phyloP scores from a whole-genome alignment of 2,888 invertebrate genomes.

The Apotomis capreana region DNA sequence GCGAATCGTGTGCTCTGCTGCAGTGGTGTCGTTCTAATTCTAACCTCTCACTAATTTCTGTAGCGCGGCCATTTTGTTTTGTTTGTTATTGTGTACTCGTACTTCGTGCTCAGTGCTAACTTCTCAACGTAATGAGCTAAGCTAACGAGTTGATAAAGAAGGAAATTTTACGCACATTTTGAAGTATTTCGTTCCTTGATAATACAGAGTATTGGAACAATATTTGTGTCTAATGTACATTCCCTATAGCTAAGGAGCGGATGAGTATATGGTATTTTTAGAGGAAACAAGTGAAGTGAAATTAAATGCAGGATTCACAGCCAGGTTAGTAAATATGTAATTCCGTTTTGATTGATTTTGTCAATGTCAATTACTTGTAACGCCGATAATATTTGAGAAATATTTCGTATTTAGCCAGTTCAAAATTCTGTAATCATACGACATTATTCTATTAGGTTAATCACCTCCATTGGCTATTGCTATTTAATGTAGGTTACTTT shows the following conservation, averaged over 20 bases:
- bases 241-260: slow-evolving; percentile 4
- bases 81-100: slow-evolving; percentile 38
- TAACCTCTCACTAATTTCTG: neutral
- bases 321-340: slow-evolving; percentile 44
- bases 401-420: slow-evolving; percentile 1
- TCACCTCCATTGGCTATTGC: slow-evolving; percentile 22
- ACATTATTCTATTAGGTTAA: slow-evolving; percentile 22
- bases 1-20: neutral
- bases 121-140: neutral
- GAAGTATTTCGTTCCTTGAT: slow-evolving; percentile 2
- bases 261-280: slow-evolving; percentile 27
- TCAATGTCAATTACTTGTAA: too few species aligned
- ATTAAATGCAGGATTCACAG: slow-evolving; percentile 52
- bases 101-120: too few species aligned
- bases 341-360: slow-evolving; percentile 6
- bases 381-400: too few species aligned
- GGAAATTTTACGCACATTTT: slow-evolving; percentile 6
- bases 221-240: slow-evolving; percentile 6
- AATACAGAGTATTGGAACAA: neutral
- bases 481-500: slow-evolving; percentile 4
- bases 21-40: neutral
- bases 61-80: slow-evolving; percentile 31
- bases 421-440: slow-evolving; percentile 21
- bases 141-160: slow-evolving; percentile 7
- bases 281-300: slow-evolving; percentile 37